Evolutionary conservation across 1,140 invertebrate genomes (phyloP).

Genomic region (Lucilia cuprina): DNA sequence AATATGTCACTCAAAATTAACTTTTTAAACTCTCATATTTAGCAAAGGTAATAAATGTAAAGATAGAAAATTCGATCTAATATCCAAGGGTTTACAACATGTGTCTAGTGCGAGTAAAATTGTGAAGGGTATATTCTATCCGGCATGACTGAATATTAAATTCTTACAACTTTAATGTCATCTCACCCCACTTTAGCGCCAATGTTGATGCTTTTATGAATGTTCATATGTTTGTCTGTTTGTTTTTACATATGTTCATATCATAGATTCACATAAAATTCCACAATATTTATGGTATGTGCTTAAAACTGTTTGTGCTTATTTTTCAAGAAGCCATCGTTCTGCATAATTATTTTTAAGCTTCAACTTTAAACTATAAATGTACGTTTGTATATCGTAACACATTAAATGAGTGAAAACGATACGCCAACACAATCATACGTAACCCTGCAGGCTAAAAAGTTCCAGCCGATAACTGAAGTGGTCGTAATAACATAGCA

Average conservation of each 20-base stretch:
- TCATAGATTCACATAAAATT: constrained; percentile 12
- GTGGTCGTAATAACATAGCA: too few relatives aligned
- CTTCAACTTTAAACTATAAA: constrained; percentile 16
- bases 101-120: too few relatives aligned
- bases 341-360: constrained; percentile 33
- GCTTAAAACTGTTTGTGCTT: constrained; percentile 28
- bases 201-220: neutral
- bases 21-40: too few relatives aligned
- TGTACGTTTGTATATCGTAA: neutral
- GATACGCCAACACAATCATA: too few relatives aligned
- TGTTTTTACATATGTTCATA: neutral
- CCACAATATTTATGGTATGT: constrained; percentile 27
- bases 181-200: neutral
- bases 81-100: too few relatives aligned
- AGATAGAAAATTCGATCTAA: too few relatives aligned
- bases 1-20: too few relatives aligned
- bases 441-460: too few relatives aligned
- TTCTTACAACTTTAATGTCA: neutral
- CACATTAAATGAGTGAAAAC: neutral
- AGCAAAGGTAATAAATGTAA: too few relatives aligned
- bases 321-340: constrained; percentile 30
- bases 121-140: too few relatives aligned
- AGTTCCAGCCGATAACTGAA: too few relatives aligned
- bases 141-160: too few relatives aligned
- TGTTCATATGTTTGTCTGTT: neutral